These are phyloP conservation scores for Dolichotis patagonum DNA, from an alignment of 2,113 vertebrate genomes.

Conservation along the genomic window DNA sequence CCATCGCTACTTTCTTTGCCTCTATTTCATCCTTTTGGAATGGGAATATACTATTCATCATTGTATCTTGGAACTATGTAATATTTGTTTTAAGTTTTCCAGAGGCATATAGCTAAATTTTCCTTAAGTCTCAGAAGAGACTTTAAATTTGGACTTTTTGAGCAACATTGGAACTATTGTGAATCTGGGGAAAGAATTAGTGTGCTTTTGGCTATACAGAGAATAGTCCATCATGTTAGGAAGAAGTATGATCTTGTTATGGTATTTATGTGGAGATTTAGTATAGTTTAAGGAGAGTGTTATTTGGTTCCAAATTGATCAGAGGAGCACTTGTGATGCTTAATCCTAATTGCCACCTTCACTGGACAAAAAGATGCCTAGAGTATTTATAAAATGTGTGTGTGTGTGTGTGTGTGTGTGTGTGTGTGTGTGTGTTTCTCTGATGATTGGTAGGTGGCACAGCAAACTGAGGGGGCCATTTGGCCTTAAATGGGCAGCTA, in stretches of 20 bases:
- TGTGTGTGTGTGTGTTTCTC: background rate
- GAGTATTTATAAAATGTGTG: background rate
- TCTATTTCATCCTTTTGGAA: background rate
- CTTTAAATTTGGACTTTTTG: background rate
- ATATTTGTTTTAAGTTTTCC: background rate
- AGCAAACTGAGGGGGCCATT: background rate
- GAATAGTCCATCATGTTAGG: background rate
- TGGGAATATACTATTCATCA: background rate
- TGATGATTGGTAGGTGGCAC: background rate
- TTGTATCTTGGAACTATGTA: background rate
- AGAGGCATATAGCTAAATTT: background rate
- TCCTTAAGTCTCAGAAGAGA: background rate
- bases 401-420: background rate
- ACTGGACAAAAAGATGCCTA: background rate
- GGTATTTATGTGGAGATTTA: background rate
- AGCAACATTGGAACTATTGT: background rate
- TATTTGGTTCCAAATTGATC: background rate
- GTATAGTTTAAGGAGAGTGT: background rate
- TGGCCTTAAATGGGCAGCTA: background rate
- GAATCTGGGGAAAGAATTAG: background rate
- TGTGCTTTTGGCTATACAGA: background rate
- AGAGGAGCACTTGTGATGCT: background rate
- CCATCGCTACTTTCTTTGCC: background rate
- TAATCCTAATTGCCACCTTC: background rate
- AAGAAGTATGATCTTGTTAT: background rate